These are phyloP conservation scores for Plecotus auritus DNA, from an alignment of 2,113 vertebrate species.

Conservation along the genomic window DNA sequence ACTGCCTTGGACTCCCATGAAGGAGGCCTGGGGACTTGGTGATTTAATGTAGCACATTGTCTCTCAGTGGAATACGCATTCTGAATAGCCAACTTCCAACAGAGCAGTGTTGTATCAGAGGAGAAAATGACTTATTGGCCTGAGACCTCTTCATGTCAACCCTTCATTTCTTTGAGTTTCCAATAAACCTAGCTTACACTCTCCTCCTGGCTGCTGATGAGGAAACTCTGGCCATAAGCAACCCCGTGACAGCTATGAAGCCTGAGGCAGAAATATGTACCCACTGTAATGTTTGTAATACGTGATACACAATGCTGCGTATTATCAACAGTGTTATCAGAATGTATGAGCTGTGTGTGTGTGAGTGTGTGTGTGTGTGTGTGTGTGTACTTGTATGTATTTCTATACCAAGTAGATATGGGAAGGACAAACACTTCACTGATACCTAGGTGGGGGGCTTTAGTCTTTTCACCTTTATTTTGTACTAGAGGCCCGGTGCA, in stretches of 20 bases:
- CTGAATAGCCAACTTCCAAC: neutral
- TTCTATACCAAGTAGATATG: neutral
- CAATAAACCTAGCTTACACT: neutral
- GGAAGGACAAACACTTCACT: neutral
- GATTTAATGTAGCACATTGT: neutral
- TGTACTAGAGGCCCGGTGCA: too few relatives aligned
- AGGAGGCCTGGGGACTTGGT: neutral
- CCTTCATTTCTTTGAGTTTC: neutral
- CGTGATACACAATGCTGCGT: neutral
- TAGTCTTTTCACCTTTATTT: neutral
- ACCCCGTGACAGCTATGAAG: neutral
- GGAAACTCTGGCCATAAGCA: neutral
- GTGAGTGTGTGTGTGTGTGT: too few relatives aligned
- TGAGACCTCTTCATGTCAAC: neutral
- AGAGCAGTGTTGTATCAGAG: neutral
- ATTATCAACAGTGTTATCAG: neutral
- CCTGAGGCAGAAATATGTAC: neutral
- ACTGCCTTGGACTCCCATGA: neutral
- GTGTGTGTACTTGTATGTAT: neutral
- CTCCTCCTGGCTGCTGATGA: neutral
- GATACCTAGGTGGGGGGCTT: neutral
- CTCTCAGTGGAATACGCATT: neutral
- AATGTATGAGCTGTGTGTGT: neutral
- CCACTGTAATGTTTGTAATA: neutral
- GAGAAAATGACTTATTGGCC: neutral